Conservation (phyloP, 2,888 invertebrate genomes). For the Drosophila cognata region DNA sequence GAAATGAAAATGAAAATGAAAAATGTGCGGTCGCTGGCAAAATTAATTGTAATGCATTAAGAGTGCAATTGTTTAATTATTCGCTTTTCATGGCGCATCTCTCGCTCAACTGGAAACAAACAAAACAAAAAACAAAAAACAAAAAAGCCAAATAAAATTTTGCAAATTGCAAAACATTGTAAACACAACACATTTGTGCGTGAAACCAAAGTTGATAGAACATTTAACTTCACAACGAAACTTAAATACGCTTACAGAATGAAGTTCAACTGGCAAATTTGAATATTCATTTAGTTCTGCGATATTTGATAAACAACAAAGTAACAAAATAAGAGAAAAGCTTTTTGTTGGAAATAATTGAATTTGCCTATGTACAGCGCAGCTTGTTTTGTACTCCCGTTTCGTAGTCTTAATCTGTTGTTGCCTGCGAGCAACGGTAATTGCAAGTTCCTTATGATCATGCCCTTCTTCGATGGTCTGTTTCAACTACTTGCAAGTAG, state of each 20-base stretch:
- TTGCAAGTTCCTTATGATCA: too few relatives aligned
- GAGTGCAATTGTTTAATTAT: conserved; percentile 68
- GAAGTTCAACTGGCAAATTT: not conserved
- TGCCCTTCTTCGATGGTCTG: too few relatives aligned
- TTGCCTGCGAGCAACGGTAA: too few relatives aligned
- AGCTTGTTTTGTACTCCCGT: too few relatives aligned
- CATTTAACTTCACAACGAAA: not conserved
- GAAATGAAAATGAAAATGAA: conserved; percentile 64
- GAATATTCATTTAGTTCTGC: not conserved
- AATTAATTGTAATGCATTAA: conserved; percentile 76
- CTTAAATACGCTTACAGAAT: not conserved
- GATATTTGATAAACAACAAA: too few relatives aligned
- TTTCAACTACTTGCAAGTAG: too few relatives aligned
- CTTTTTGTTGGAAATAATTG: not conserved
- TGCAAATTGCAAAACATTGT: conserved; percentile 39
- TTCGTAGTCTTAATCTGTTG: too few relatives aligned
- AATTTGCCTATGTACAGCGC: too few relatives aligned
- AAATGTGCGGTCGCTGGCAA: conserved; percentile 69
- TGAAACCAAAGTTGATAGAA: not conserved
- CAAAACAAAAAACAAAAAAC: not conserved
- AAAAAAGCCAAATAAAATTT: conserved; percentile 20
- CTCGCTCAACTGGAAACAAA: conserved; percentile 11
- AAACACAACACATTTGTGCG: conserved; percentile 12
- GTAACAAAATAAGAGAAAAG: not conserved
- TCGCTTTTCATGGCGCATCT: conserved; percentile 18